Base-by-base conservation (phyloP, 2,888 invertebrate genomes). In the Drosophila dives region DNA sequence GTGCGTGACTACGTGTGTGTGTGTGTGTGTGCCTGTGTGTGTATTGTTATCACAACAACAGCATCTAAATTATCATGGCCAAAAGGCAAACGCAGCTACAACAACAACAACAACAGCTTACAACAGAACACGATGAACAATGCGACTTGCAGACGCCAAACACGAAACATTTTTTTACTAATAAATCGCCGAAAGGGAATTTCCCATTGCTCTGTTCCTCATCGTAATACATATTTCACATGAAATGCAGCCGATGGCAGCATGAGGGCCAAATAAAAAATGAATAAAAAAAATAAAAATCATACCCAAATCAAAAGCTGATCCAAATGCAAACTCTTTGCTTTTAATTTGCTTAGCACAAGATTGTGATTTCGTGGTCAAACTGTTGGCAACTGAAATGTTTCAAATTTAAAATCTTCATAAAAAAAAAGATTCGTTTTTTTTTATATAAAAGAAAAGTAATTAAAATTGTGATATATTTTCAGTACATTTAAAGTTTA, bases 111-210 rank as follows among this genome's bases (percentile, higher is more conserved):
- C 82, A 82, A 85, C 89, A 86, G 72, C 71, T 83, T 83, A 83
- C 88, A 87, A 83, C 82, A 86, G 80, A 80, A 83, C 77, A 79
- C 75, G 71, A 77, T 64, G 77, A 81, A 77, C 71, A 87, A 77
- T 75, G 64, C 74, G 64, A 81, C 66, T 65, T 55, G 71, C 63
- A 70, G 72, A 77, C 77, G 69, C 80, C 75, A 75, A 83, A 83
- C 86, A 85, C 81, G 86, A 82, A 80, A 82, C 72, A 80, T 77
- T 85, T 89, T 81, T 81, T 77, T 77, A 80, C 81, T 81, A 83
- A 81, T 81, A 81, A 81, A 81, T 72, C 54, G 70, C 75, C 83
- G 42, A 17, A 23, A 68, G 80, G 69, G 59, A 51, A 75, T 72
- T 72, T 85, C 69, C 74, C 70, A 81, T 68, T 77, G 78, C 74